These are phyloP conservation scores for Ophion obscuratus DNA, from an alignment of 2,888 invertebrate genomes.

Conservation along the genomic window DNA sequence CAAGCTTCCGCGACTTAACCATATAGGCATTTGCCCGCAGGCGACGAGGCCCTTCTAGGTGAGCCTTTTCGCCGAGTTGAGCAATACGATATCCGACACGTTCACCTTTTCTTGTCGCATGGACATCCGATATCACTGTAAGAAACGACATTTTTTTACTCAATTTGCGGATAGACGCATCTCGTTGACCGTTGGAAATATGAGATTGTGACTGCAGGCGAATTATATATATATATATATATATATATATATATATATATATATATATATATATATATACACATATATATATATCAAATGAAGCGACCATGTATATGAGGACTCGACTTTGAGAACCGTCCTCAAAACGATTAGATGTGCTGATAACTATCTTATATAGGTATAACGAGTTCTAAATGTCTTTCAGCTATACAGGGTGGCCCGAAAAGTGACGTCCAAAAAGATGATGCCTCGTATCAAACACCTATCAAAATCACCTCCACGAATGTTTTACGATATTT, in stretches of 20 bases:
- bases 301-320: too few relatives aligned
- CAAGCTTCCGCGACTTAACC: background rate
- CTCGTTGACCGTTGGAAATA: constrained; percentile 67
- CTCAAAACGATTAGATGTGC: too few relatives aligned
- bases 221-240: constrained; percentile 9
- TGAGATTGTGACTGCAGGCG: constrained; percentile 41
- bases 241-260: constrained; percentile 4
- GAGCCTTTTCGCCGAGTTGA: constrained; percentile 37
- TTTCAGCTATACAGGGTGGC: too few relatives aligned
- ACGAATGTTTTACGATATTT: too few relatives aligned
- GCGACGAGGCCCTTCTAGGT: background rate
- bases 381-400: too few relatives aligned
- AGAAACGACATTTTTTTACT: constrained; percentile 45
- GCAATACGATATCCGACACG: constrained; percentile 55
- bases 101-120: constrained; percentile 45
- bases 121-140: constrained; percentile 53
- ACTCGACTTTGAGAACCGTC: too few relatives aligned
- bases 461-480: too few relatives aligned
- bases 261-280: constrained; percentile 4
- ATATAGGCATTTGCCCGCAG: background rate
- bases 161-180: constrained; percentile 62
- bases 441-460: too few relatives aligned
- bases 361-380: too few relatives aligned
- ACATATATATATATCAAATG: background rate
- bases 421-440: too few relatives aligned